Evolutionary conservation across 2,888 invertebrate genomes (phyloP).

Genomic region (Ecliptopera silaceata): DNA sequence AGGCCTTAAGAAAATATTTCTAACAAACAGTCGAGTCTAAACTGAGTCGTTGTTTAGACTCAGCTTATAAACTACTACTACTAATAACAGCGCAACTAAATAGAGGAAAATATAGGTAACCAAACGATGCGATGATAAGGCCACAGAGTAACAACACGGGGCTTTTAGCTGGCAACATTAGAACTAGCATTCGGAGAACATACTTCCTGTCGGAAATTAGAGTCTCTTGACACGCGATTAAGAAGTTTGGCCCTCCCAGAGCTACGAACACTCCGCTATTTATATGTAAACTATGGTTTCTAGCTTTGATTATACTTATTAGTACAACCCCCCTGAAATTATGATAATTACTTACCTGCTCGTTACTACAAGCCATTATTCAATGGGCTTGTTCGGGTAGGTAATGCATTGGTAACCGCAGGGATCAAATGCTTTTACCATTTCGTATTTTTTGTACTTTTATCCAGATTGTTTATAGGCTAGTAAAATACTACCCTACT

Average conservation of each 20-base stretch:
- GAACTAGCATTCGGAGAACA: slow-evolving; percentile 25
- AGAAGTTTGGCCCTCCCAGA: slow-evolving; percentile 11
- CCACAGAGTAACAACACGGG: slow-evolving; percentile 8
- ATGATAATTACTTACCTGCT: too few species aligned
- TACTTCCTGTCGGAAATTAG: slow-evolving; percentile 29
- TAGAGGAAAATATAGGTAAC: not conserved
- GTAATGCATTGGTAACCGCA: too few species aligned
- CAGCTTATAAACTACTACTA: not conserved
- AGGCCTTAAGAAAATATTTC: too few species aligned
- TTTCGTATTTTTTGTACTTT: too few species aligned
- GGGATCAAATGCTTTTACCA: too few species aligned
- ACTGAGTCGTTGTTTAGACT: too few species aligned
- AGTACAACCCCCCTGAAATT: too few species aligned
- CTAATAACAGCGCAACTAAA: slow-evolving; percentile 5
- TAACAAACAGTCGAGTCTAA: too few species aligned
- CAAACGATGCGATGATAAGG: slow-evolving; percentile 22
- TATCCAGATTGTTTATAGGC: not conserved
- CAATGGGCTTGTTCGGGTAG: too few species aligned
- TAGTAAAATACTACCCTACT: not conserved
- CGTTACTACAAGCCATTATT: too few species aligned
- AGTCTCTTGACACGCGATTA: slow-evolving; percentile 33
- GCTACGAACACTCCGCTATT: not conserved
- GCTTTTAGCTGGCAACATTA: slow-evolving; percentile 28
- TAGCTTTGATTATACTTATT: not conserved
- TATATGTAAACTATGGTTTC: not conserved